Evolutionary conservation across 2,888 invertebrate species (phyloP), one percentile per base, ranked within the genome.

Genomic region (Noctua janthe): DNA sequence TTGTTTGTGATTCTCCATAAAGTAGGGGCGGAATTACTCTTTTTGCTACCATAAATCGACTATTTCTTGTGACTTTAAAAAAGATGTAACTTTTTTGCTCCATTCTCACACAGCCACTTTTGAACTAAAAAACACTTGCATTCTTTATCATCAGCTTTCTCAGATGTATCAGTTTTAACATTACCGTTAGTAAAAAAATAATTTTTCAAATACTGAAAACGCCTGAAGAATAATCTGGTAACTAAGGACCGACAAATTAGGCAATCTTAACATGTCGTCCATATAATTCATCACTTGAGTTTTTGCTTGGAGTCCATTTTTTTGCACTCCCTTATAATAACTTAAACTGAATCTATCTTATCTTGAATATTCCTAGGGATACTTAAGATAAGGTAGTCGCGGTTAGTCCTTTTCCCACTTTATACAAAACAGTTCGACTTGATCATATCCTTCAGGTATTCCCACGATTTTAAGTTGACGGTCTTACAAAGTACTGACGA

Each of bases 1-100:
- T 77, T 49, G 51, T 49, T 71, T 67, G 62, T 47, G 59, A 51
- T 59, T 76, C 51, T 62, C 71, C 51, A 80, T 84, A 87, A 70
- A 84, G n/a, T 54, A 74, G 39, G 51, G 47, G 51, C 3, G 20
- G 54, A 72, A 67, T 74, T 47, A 69, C 20, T n/a, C 6, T 80
- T 77, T 75, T 78, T 66, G 74, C 64, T 35, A 39, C 47, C 11
- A 67, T 39, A 23, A 1, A n/a, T 76, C 15, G n/a, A 15, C 49
- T 2, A 62, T 69, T 80, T 76, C 47, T 75, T 71, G 43, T 0
- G 43, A 15, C 23, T 47, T 35, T 13, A 62, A 73, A 66, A 29
- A 66, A 70, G 11, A 62, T 74, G 59, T 47, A 59, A 47, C 17
- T 69, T 78, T 79, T 81, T 87, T 62, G 20, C 56, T 39, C 29